Evolutionary conservation across 2,888 invertebrate genomes (phyloP), one percentile per base, ranked within the genome.

Genomic region (Deladenus siricidicola): DNA sequence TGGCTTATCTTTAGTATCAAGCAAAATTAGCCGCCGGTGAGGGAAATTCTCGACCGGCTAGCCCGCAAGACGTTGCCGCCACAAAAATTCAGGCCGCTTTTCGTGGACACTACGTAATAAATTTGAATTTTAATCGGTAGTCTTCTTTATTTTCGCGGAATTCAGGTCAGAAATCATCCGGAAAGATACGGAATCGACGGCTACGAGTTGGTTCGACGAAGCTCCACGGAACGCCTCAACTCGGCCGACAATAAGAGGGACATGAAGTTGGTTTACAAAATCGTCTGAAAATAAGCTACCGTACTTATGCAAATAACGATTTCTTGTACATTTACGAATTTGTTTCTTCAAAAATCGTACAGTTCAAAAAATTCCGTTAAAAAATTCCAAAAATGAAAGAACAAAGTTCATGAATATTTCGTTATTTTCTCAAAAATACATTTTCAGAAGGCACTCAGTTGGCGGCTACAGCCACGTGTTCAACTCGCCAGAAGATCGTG

Each of bases 31-130:
- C 10, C n/a, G 6, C 17, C 52, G 42, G 43, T 21, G 34, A 56
- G 17, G 53, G 34, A 21, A 34, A 53, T 21, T 39, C 34, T 4
- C 65, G 64, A n/a, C 64, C 66, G 4, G 30, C 47, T 10, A 67
- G 59, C 43, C 60, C 72, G 26, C 76, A 85, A 83, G 66, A 73
- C 24, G 10, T 70, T 8, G 71, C 69, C 17, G 90, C 90, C 39
- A 87, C 88, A 54, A 90, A 89, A 84, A 90, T 90, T 80, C 90
- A 90, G 81, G 89, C 90, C 6, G 88, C 89, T 21, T 90, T 90
- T 85, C 85, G 89, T 70, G 89, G 89, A 58, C 89, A 90, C 82
- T 86, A 89, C 85, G 87, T 88, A 50, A 4, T 19, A 23, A 21
- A 2, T 43, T 43, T 24, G 24, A 19, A 19, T 47, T 19, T 23